Percentiles rank a stretch among this genome's conserved stretches.
Conservation (phyloP, 1,140 invertebrate genomes). For the Elymnias hypermnestra region DNA sequence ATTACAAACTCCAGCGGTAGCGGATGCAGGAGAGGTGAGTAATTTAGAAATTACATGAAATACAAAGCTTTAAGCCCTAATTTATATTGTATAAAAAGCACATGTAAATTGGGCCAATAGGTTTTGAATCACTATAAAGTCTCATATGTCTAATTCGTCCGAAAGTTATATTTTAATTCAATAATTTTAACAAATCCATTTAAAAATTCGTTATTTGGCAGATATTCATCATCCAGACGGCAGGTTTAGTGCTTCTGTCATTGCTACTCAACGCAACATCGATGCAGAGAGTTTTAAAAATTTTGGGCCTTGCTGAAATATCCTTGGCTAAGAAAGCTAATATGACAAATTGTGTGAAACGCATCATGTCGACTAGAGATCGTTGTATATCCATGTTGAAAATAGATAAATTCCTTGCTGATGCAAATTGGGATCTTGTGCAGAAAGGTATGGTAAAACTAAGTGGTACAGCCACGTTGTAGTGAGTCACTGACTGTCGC, state of each 20-base stretch:
- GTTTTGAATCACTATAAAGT: too few relatives aligned
- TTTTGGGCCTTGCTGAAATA: conserved; percentile 58
- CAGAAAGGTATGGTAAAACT: conserved; percentile 34
- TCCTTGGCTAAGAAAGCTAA: conserved; percentile 66
- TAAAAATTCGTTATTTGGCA: too few relatives aligned
- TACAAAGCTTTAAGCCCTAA: too few relatives aligned
- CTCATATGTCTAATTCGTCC: too few relatives aligned
- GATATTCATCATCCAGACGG: conserved; percentile 63
- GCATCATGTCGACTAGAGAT: conserved; percentile 58
- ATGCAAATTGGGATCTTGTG: conserved; percentile 66
- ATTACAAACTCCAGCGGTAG: conserved; percentile 42
- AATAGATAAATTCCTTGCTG: conserved; percentile 68
- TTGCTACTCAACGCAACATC: conserved; percentile 60
- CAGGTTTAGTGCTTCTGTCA: conserved; percentile 54
- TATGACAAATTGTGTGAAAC: conserved; percentile 68
- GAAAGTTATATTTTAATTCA: too few relatives aligned
- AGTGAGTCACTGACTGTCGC: too few relatives aligned
- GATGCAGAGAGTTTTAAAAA: conserved; percentile 49
- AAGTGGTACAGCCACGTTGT: too few relatives aligned
- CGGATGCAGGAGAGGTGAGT: conserved; percentile 48
- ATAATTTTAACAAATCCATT: too few relatives aligned
- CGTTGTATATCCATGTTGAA: conserved; percentile 66
- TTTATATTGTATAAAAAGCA: too few relatives aligned
- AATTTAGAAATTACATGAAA: background rate
- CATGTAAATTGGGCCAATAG: too few relatives aligned